Evolutionary conservation across 2,797 vertebrate species (phyloP), one percentile per base, ranked within the genome.

Genomic region (Pipistrellus nathusii): DNA sequence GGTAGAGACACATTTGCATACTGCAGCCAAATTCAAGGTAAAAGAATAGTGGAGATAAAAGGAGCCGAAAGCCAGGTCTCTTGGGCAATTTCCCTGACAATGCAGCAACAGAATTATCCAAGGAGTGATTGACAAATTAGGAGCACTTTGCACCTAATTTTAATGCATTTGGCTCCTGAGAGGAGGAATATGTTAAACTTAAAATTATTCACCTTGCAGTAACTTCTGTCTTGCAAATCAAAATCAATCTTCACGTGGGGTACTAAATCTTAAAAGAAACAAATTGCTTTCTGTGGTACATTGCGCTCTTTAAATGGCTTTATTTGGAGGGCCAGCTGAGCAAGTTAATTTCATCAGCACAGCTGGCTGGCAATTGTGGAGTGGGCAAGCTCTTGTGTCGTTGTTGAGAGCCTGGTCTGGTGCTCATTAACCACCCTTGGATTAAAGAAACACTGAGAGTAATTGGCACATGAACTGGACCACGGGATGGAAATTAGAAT

Each of bases 121-220:
- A 97, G 94, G 91, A 97, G 95, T 98, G 98, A 98, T 59, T 98
- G 98, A 98, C 97, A 98, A 98, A 98, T 98, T 98, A 98, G 98
- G 95, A 97, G 97, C 97, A 98, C 97, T 98, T 98, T 98, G 98
- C 96, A 95, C 98, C 97, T 98, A 97, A 97, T 98, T 97, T 98
- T 97, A 98, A 98, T 98, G 96, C 89, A 96, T 97, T 98, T 89
- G 1, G 27, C 96, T 98, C 93, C 96, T 91, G 96, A 95, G 96
- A 97, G 94, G 93, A 97, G 96, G 98, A 98, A 97, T 98, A 97
- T 23, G 95, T 97, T 98, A 97, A 96, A 97, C 97, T 98, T 97
- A 97, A 98, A 98, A 98, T 98, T 98, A 98, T 95, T 97, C 97
- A 98, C 97, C 97, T 98, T 97, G 90, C 78, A 85, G 94, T 97